Conservation (phyloP, 2,888 invertebrate genomes). For the Abrostola tripartita region DNA sequence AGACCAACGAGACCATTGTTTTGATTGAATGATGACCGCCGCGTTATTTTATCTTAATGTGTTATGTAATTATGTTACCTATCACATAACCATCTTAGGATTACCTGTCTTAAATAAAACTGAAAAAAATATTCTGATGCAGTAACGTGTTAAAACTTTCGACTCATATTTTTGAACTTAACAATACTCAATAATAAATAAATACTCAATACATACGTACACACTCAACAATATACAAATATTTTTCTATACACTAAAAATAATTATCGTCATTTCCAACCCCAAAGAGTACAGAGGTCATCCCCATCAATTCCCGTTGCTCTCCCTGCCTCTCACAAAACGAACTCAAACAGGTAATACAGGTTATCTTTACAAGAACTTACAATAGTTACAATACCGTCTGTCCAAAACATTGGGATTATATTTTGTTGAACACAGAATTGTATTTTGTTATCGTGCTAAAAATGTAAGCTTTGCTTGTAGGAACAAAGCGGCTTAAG, state of each 20-base stretch:
- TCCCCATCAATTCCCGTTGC: slow-evolving; percentile 28
- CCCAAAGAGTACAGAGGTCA: neutral
- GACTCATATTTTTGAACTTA: neutral
- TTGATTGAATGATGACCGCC: too few species aligned
- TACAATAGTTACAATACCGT: slow-evolving; percentile 15
- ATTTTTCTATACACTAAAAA: neutral
- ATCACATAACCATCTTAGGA: too few species aligned
- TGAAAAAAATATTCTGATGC: too few species aligned
- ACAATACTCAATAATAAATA: neutral
- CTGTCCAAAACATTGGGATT: slow-evolving; percentile 38
- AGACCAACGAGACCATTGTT: too few species aligned
- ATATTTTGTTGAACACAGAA: slow-evolving; percentile 35
- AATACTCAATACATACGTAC: too few species aligned
- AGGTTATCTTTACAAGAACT: slow-evolving; percentile 40
- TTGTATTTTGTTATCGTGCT: slow-evolving; percentile 7
- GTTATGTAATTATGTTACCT: too few species aligned
- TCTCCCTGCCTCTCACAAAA: slow-evolving; percentile 25
- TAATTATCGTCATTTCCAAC: neutral
- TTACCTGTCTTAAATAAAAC: too few species aligned
- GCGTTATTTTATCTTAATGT: too few species aligned
- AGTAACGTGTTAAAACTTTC: too few species aligned
- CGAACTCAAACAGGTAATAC: slow-evolving; percentile 47
- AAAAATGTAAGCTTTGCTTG: slow-evolving; percentile 2
- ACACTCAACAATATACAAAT: neutral
- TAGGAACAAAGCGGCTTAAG: slow-evolving; percentile 35